A percentile compares a stretch with the other conserved stretches of the same genome.
Evolutionary conservation across 2,888 invertebrate species (phyloP).

Genomic region (Eristalinus aeneus): DNA sequence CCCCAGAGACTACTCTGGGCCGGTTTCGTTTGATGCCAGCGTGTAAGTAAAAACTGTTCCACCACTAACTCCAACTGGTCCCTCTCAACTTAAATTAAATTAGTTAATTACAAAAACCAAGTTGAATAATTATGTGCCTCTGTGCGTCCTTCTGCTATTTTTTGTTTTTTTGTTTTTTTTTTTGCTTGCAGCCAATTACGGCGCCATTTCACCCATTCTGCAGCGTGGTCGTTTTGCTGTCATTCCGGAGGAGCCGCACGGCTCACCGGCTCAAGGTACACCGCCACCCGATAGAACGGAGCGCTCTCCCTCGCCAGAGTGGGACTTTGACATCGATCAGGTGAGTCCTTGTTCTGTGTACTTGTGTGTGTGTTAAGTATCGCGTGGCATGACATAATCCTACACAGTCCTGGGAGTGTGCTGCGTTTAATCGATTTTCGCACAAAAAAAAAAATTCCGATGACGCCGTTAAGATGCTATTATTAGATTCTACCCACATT

Average conservation of each 20-base stretch:
- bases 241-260: slow-evolving; percentile 81
- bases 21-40: slow-evolving; percentile 80
- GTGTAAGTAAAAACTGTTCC: slow-evolving; percentile 74
- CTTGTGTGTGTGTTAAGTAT: neutral
- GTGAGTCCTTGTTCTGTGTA: slow-evolving; percentile 72
- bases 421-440: neutral
- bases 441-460: neutral
- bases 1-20: slow-evolving; percentile 80
- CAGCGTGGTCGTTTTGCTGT: slow-evolving; percentile 81
- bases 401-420: neutral
- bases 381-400: neutral
- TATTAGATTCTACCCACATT: neutral
- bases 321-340: slow-evolving; percentile 81
- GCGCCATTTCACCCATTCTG: slow-evolving; percentile 80
- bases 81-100: neutral
- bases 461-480: neutral
- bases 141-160: neutral
- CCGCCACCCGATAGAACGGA: slow-evolving; percentile 74
- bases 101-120: slow-evolving; percentile 12
- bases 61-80: neutral
- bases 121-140: neutral
- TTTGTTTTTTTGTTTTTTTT: neutral
- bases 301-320: slow-evolving; percentile 80
- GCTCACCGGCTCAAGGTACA: slow-evolving; percentile 78
- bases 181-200: slow-evolving; percentile 78